Base-by-base conservation (phyloP, 2,113 vertebrate genomes). In the Alouatta palliata region DNA sequence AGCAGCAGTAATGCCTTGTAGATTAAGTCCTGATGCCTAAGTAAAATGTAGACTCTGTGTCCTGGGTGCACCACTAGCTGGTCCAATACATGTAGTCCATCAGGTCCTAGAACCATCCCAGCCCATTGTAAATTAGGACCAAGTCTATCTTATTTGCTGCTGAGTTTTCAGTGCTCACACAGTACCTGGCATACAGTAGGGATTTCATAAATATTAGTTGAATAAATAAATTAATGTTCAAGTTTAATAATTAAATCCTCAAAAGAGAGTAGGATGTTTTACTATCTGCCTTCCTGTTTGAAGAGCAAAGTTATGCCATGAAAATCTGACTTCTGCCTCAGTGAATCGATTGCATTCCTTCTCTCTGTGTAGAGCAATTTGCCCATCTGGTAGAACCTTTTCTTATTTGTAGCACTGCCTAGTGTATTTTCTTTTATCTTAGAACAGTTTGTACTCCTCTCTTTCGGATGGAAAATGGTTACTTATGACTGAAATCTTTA, bases 401-500 rank as follows among this genome's bases (percentile, higher is more conserved):
- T 56, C 43, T 94, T 91, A 47, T 85, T 43, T 85, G 64, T 81
- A 64, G 40, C 49, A 88, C 56, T 88, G 3, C 21, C 64, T 82
- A 61, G 12, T 88, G 5, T 11, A 70, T 27, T 94, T 68, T 49
- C 37, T 80, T 93, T 80, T 68, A 75, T 88, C n/a, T 64, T 75
- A 76, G 25, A 61, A 77, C 3, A 86, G 88, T 37, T 43, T 82
- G 49, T 76, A 85, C 30, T 81, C 66, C 30, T 97, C 40, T 86
- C 3, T 88, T n/a, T 6, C 20, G 54, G 27, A 35, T 88, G 8
- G 47, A 88, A 83, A 95, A 54, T 30, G 87, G 27, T 91, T 91
- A 52, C 91, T 81, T 93, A 89, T 16, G 61, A 88, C 76, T 82
- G 73, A 97, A 93, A 47, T 88, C 47, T 84, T 93, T 95, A 90